Percentiles rank a stretch among this genome's conserved stretches.
These are phyloP conservation scores for Archivesica marissinica DNA, from an alignment of 1,140 invertebrate species.

Conservation along the genomic window DNA sequence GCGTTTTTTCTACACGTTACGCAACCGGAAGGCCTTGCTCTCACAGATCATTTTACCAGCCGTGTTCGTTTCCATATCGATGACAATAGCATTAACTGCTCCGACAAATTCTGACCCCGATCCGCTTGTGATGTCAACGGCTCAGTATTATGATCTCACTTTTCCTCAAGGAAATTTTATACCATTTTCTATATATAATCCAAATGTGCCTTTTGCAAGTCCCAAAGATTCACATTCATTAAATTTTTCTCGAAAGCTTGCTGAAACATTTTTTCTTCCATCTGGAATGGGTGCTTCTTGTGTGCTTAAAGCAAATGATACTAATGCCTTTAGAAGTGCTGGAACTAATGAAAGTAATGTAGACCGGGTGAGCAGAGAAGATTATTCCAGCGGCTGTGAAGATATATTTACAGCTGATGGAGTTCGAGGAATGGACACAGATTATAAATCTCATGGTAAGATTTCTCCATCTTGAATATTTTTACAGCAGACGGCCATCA, in stretches of 20 bases:
- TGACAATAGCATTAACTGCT: constrained; percentile 58
- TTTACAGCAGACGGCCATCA: too few relatives aligned
- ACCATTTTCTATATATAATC: constrained; percentile 38
- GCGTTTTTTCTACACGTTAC: constrained; percentile 13
- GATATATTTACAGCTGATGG: background rate
- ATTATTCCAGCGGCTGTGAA: background rate
- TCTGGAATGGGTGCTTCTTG: constrained; percentile 54
- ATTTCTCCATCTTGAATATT: too few relatives aligned
- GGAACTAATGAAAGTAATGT: background rate
- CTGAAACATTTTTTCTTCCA: constrained; percentile 30
- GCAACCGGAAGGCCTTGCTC: constrained; percentile 44
- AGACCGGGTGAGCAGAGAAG: background rate
- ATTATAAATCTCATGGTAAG: too few relatives aligned
- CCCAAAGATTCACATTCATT: background rate
- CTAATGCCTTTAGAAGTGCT: constrained; percentile 14
- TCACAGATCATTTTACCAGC: constrained; percentile 57
- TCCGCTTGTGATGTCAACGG: constrained; percentile 19
- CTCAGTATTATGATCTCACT: constrained; percentile 33
- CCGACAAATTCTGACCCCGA: constrained; percentile 30
- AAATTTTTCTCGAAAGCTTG: background rate
- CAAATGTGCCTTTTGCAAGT: background rate
- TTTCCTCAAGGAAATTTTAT: constrained; percentile 50
- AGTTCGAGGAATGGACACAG: background rate
- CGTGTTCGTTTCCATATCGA: constrained; percentile 57
- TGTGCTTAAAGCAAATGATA: background rate